Percentiles rank a stretch among this genome's conserved stretches.
These are phyloP conservation scores for Noctuana brunneofusca DNA, from an alignment of 2,888 invertebrate species.

Conservation along the genomic window DNA sequence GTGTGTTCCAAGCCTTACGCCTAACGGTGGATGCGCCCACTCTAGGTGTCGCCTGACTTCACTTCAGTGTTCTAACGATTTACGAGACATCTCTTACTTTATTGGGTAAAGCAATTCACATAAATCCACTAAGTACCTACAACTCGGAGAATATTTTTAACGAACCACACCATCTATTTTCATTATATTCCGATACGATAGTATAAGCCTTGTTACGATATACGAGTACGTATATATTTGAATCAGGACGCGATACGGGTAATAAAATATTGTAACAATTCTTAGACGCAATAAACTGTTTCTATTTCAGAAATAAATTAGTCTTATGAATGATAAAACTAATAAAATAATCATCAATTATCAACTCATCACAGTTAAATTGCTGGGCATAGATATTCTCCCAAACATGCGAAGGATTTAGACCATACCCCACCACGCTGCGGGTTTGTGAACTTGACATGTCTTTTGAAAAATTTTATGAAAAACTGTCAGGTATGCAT, in stretches of 20 bases:
- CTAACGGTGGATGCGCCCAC: constrained; percentile 78
- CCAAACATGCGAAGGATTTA: too few relatives aligned
- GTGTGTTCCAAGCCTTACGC: constrained; percentile 44
- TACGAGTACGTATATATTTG: too few relatives aligned
- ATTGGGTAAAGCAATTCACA: constrained; percentile 75
- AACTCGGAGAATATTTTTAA: constrained; percentile 62
- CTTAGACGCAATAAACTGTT: neutral
- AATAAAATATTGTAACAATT: constrained; percentile 26
- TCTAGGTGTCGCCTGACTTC: constrained; percentile 73
- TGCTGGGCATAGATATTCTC: too few relatives aligned
- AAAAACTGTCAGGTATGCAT: too few relatives aligned
- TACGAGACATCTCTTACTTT: constrained; percentile 77
- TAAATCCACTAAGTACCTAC: constrained; percentile 63
- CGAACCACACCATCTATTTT: constrained; percentile 54
- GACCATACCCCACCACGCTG: too few relatives aligned
- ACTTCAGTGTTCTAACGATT: constrained; percentile 65
- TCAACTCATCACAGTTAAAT: too few relatives aligned
- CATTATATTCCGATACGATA: constrained; percentile 42
- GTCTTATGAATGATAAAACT: too few relatives aligned
- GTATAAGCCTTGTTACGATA: constrained; percentile 4
- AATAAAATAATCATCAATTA: too few relatives aligned
- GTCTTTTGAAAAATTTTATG: too few relatives aligned
- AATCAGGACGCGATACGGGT: constrained; percentile 8
- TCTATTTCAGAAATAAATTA: neutral
- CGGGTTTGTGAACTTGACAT: too few relatives aligned